These are phyloP conservation scores for Chrysomela aeneicollis DNA, from an alignment of 2,888 invertebrate genomes.

Conservation along the genomic window DNA sequence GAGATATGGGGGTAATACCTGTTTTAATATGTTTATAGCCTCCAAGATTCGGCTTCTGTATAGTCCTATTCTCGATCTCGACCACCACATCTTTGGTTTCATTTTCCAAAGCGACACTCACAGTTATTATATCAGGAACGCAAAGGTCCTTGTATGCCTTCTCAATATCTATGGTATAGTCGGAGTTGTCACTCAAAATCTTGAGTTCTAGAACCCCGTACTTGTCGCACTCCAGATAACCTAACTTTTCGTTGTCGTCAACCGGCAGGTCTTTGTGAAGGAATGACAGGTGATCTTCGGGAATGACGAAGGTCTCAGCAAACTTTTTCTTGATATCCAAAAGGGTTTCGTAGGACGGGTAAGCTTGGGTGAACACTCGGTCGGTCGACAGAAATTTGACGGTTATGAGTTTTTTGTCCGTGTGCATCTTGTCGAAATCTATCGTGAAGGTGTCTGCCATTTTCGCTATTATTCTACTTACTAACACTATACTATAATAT, in stretches of 20 bases:
- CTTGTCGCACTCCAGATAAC: conserved; percentile 47
- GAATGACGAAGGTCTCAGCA: conserved; percentile 66
- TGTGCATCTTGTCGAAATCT: neutral
- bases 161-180: conserved; percentile 50
- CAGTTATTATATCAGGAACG: conserved; percentile 67
- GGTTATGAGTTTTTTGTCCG: conserved; percentile 41
- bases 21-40: conserved; percentile 80
- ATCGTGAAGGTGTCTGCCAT: neutral
- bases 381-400: conserved; percentile 54
- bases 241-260: conserved; percentile 46
- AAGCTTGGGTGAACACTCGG: conserved; percentile 66
- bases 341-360: conserved; percentile 58
- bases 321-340: conserved; percentile 66
- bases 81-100: conserved; percentile 64
- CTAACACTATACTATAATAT: no score
- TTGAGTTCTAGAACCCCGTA: conserved; percentile 50
- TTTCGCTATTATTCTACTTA: neutral
- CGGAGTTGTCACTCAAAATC: conserved; percentile 46
- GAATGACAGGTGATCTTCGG: conserved; percentile 63
- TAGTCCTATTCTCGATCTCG: conserved; percentile 67
- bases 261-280: conserved; percentile 61
- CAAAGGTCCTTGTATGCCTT: conserved; percentile 53
- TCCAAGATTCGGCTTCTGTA: conserved; percentile 80
- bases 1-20: no score
- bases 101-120: conserved; percentile 62